Evolutionary conservation across 2,113 vertebrate genomes (phyloP).

Genomic region (Tinamus guttatus): DNA sequence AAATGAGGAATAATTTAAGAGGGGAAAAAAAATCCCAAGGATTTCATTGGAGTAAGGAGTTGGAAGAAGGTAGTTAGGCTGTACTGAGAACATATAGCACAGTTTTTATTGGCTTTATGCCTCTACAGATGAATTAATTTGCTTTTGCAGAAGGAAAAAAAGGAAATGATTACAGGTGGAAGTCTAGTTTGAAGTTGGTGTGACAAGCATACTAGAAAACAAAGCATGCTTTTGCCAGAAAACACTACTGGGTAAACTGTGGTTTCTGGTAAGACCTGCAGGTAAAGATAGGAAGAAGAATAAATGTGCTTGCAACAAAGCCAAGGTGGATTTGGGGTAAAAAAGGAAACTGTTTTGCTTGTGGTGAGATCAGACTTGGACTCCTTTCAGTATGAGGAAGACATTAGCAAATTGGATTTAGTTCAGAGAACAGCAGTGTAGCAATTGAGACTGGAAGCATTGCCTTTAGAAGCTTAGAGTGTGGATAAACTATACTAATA

Average conservation of each 20-base stretch:
- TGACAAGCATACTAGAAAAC: background rate
- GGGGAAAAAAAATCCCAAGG: background rate
- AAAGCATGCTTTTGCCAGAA: background rate
- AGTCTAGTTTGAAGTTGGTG: background rate
- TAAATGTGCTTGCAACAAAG: background rate
- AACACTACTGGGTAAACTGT: background rate
- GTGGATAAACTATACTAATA: background rate
- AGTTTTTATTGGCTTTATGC: background rate
- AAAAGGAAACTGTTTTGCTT: accelerated
- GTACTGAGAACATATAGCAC: accelerated
- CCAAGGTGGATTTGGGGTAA: background rate
- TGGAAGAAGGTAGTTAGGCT: background rate
- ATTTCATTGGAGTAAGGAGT: background rate
- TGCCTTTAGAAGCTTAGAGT: background rate
- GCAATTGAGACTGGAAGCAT: background rate
- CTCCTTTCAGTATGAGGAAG: background rate
- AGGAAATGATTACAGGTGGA: background rate
- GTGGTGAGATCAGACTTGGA: background rate
- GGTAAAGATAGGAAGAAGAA: background rate
- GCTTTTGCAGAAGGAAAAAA: background rate
- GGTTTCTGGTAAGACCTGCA: background rate
- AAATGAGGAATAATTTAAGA: background rate
- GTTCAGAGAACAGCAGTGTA: background rate
- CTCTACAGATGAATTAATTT: background rate
- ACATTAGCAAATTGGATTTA: background rate